phyloP scores from a whole-genome alignment of 2,797 vertebrate genomes.

The Crenuchus spilurus region DNA sequence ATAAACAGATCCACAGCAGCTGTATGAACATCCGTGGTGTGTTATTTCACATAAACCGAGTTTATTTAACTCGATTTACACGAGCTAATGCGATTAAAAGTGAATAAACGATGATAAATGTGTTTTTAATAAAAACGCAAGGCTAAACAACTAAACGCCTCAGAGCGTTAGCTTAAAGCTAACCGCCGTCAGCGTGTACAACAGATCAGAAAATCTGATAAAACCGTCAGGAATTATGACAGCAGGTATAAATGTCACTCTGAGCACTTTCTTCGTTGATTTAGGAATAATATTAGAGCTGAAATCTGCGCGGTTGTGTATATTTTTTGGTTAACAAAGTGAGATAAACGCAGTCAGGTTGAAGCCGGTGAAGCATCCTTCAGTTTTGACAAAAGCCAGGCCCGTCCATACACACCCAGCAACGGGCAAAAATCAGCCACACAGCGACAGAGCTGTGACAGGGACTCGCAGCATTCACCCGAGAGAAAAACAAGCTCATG shows the following conservation, averaged over 20 bases:
- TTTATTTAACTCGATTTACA: neutral
- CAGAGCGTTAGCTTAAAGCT: neutral
- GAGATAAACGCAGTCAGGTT: neutral
- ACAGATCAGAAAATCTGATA: neutral
- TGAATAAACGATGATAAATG: too few species aligned
- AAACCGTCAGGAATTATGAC: neutral
- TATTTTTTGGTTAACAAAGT: too few species aligned
- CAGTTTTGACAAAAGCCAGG: slow-evolving; percentile 29
- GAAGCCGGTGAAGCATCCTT: slow-evolving; percentile 3
- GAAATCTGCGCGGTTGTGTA: too few species aligned
- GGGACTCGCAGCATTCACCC: neutral
- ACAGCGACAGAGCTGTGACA: neutral
- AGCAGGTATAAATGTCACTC: neutral
- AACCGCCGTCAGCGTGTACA: neutral
- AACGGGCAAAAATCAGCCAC: neutral
- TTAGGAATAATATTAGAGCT: too few species aligned
- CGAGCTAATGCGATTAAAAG: neutral
- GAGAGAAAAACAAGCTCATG: neutral
- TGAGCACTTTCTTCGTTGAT: neutral
- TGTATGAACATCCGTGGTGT: neutral
- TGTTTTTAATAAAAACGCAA: too few species aligned
- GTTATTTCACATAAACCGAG: neutral
- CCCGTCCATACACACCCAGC: slow-evolving; percentile 29
- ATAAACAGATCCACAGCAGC: neutral
- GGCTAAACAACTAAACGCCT: too few species aligned